A percentile compares a stretch with the other conserved stretches of the same genome.
These are phyloP conservation scores for Drosophila crucigera DNA, from an alignment of 2,888 invertebrate genomes.

Conservation along the genomic window DNA sequence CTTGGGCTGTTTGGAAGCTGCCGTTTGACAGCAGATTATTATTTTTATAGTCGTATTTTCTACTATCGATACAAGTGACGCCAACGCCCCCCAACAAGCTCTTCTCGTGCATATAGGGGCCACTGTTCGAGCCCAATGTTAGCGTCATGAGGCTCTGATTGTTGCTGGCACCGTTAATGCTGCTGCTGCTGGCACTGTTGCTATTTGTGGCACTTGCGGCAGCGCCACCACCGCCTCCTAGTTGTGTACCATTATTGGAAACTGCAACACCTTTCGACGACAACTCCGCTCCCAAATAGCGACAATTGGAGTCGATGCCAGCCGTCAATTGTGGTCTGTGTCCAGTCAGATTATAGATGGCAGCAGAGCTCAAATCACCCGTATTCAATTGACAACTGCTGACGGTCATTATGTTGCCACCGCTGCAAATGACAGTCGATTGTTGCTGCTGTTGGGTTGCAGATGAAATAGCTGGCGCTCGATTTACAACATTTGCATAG, in stretches of 20 bases:
- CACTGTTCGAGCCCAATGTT: slow-evolving; percentile 45
- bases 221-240: background rate
- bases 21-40: slow-evolving; percentile 74
- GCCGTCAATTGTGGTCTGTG: slow-evolving; percentile 41
- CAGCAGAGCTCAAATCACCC: slow-evolving; percentile 53
- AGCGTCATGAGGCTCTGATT: slow-evolving; percentile 49
- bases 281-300: slow-evolving; percentile 33
- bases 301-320: slow-evolving; percentile 50
- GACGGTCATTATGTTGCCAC: slow-evolving; percentile 60
- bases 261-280: slow-evolving; percentile 36
- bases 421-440: slow-evolving; percentile 61
- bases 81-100: slow-evolving; percentile 38
- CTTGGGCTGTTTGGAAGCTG: slow-evolving; percentile 73
- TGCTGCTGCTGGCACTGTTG: slow-evolving; percentile 11
- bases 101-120: slow-evolving; percentile 65
- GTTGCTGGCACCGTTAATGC: slow-evolving; percentile 30
- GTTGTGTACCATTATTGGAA: slow-evolving; percentile 24
- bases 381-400: slow-evolving; percentile 57
- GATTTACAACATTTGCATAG: slow-evolving; percentile 67
- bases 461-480: slow-evolving; percentile 33
- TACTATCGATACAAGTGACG: slow-evolving; percentile 73
- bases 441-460: slow-evolving; percentile 38
- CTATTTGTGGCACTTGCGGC: background rate
- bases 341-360: slow-evolving; percentile 61
- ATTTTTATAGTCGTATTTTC: slow-evolving; percentile 79